Percentiles rank a stretch among this genome's conserved stretches.
Evolutionary conservation across 2,797 vertebrate species (phyloP).

Genomic region (Smutsia temminckii): DNA sequence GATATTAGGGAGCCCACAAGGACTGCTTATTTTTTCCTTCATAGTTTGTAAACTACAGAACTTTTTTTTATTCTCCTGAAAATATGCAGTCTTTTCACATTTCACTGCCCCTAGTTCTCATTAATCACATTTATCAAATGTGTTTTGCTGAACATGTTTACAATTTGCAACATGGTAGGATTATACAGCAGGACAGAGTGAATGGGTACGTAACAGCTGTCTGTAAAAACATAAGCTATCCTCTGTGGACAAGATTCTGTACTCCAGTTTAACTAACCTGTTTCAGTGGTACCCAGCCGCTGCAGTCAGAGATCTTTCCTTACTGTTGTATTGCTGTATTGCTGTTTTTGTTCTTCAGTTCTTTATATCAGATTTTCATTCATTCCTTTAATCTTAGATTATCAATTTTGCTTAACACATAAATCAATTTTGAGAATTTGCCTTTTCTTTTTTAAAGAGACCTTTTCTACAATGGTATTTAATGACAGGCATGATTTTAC

Average conservation of each 20-base stretch:
- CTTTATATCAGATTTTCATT: neutral
- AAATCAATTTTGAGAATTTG: neutral
- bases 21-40: constrained; percentile 66
- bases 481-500: neutral
- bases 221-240: neutral
- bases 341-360: neutral
- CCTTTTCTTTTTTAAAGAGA: neutral
- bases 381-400: neutral
- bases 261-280: neutral
- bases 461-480: neutral
- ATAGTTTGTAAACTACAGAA: neutral
- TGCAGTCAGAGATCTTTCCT: neutral
- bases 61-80: neutral
- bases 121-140: neutral
- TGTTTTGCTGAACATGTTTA: neutral
- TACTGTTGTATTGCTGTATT: neutral
- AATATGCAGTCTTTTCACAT: neutral
- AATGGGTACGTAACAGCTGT: neutral
- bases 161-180: neutral
- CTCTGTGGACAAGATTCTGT: neutral
- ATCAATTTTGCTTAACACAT: neutral
- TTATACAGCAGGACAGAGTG: neutral
- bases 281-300: neutral
- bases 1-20: neutral
- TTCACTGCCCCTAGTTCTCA: neutral